phyloP scores from a whole-genome alignment of 2,797 vertebrate genomes.

The Podargus strigoides region DNA sequence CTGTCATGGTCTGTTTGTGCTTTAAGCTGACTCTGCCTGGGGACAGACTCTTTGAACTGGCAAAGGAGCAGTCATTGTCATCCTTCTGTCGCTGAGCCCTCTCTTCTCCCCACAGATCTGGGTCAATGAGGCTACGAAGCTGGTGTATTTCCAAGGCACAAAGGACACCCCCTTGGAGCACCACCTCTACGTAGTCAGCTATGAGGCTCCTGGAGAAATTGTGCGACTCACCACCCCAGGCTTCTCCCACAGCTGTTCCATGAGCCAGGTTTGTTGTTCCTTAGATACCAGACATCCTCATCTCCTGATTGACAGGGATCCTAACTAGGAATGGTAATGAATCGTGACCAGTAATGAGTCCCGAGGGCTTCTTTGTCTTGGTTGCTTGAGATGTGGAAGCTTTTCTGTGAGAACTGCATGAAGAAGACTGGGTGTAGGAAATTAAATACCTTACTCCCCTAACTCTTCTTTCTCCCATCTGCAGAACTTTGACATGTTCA shows the following conservation, averaged over 20 bases:
- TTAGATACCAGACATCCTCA: background rate
- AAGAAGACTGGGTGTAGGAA: background rate
- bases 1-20: background rate
- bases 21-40: background rate
- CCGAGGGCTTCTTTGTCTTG: background rate
- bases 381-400: background rate
- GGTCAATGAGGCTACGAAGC: slow-evolving; percentile 85
- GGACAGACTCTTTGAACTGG: background rate
- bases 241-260: slow-evolving; percentile 89
- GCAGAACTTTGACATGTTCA: slow-evolving; percentile 96
- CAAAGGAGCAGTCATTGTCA: background rate
- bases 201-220: slow-evolving; percentile 81
- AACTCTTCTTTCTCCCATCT: background rate
- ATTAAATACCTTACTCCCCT: background rate
- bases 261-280: slow-evolving; percentile 84
- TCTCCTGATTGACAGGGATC: background rate
- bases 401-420: background rate
- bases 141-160: slow-evolving; percentile 91
- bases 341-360: background rate
- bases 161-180: slow-evolving; percentile 90
- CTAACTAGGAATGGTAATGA: background rate
- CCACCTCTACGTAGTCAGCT: slow-evolving; percentile 90
- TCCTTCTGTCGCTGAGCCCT: background rate
- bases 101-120: slow-evolving; percentile 79
- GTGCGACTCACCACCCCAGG: slow-evolving; percentile 85